These are phyloP conservation scores for Agrilus cyanescens DNA, from an alignment of 2,888 invertebrate species.

Conservation along the genomic window DNA sequence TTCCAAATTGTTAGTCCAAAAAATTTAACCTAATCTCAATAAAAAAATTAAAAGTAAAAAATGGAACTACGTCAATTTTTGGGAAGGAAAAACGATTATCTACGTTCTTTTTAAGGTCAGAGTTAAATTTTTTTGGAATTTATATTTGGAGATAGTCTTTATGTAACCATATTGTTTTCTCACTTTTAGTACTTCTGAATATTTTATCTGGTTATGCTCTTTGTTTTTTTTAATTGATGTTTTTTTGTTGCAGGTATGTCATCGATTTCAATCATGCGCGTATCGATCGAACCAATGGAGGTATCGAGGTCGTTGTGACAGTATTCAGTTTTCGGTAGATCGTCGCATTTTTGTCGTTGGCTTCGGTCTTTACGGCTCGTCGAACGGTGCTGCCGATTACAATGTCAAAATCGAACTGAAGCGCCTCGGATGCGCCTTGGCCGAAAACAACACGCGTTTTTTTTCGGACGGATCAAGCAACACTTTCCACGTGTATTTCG, in stretches of 20 bases:
- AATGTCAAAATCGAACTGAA: slow-evolving; percentile 90
- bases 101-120: too few relatives aligned
- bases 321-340: slow-evolving; percentile 93
- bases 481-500: slow-evolving; percentile 82
- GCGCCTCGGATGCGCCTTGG: slow-evolving; percentile 73
- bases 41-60: too few relatives aligned
- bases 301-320: slow-evolving; percentile 90
- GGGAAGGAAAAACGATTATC: too few relatives aligned
- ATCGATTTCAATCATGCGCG: slow-evolving; percentile 91
- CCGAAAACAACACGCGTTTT: slow-evolving; percentile 86
- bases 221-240: slow-evolving; percentile 1
- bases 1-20: too few relatives aligned
- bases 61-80: too few relatives aligned
- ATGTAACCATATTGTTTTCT: too few relatives aligned
- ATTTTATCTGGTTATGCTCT: not conserved
- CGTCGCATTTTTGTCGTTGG: slow-evolving; percentile 92
- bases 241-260: slow-evolving; percentile 62
- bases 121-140: too few relatives aligned
- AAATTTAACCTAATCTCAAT: too few relatives aligned
- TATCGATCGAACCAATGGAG: slow-evolving; percentile 97
- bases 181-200: too few relatives aligned
- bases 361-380: slow-evolving; percentile 91
- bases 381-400: slow-evolving; percentile 91
- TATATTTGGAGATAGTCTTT: not conserved
- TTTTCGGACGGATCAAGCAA: slow-evolving; percentile 95